Evolutionary conservation across 2,797 vertebrate genomes (phyloP).

Genomic region (Pangasius mekongensis): DNA sequence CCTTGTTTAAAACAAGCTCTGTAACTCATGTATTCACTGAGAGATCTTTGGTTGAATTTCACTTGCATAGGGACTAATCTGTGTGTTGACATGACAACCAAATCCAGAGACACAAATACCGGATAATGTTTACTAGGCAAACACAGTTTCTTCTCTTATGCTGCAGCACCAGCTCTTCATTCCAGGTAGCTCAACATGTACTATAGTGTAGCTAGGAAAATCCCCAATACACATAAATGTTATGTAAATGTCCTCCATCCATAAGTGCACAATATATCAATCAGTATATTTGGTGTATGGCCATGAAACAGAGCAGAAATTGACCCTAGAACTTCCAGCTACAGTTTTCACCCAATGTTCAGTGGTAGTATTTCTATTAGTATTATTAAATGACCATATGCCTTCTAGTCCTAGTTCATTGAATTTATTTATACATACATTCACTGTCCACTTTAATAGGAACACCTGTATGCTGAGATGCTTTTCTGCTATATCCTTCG

Average conservation of each 20-base stretch:
- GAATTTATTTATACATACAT: no score
- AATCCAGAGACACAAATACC: background rate
- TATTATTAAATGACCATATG: background rate
- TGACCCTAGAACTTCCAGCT: background rate
- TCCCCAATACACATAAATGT: background rate
- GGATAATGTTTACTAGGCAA: slow-evolving; percentile 23
- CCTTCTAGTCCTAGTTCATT: background rate
- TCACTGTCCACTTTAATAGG: no score
- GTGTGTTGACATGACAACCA: background rate
- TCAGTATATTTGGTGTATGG: background rate
- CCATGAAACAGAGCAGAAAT: background rate
- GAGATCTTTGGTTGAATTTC: background rate
- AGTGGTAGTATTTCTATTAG: background rate
- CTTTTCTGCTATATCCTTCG: no score
- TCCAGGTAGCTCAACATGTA: background rate
- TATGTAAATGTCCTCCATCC: background rate
- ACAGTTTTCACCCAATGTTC: background rate
- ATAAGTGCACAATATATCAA: background rate
- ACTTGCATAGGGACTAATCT: slow-evolving; percentile 26
- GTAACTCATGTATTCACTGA: background rate
- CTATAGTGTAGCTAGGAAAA: background rate
- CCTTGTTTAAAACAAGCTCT: background rate
- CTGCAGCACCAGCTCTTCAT: background rate
- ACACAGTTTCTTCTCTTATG: background rate
- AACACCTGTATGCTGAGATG: no score